A percentile compares a stretch with the other conserved stretches of the same genome.
Conservation (phyloP, 2,888 invertebrate species). For the Meiosimyza platycephala region DNA sequence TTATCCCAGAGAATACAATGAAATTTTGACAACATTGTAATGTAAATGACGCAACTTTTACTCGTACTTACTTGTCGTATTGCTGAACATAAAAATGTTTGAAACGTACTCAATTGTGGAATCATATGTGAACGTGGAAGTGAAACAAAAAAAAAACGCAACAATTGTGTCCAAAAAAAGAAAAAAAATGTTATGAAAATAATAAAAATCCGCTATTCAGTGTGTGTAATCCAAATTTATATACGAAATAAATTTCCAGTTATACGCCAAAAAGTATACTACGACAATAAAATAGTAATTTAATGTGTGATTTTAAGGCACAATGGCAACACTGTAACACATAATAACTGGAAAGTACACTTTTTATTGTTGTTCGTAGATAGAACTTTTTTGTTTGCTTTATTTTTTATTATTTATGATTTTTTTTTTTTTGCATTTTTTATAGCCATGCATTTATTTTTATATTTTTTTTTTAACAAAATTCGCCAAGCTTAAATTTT, state of each 20-base stretch:
- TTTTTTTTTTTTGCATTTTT: conserved; percentile 6
- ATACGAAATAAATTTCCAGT: background rate
- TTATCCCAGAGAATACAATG: no score
- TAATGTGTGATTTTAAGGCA: background rate
- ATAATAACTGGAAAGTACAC: background rate
- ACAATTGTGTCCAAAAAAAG: no score
- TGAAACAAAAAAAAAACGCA: no score
- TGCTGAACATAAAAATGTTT: no score
- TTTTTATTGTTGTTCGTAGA: background rate
- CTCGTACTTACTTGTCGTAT: no score
- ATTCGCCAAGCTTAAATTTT: background rate
- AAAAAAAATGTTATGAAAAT: no score
- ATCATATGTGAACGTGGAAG: no score
- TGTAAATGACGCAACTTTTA: background rate
- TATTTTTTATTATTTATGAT: background rate
- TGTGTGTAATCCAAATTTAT: conserved; percentile 1
- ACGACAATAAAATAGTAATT: background rate
- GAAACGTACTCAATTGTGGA: no score
- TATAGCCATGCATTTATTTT: conserved; percentile 13
- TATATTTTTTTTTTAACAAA: conserved; percentile 8
- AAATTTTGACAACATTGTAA: conserved; percentile 1
- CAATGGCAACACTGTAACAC: background rate
- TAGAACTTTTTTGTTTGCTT: no score
- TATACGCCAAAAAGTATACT: background rate
- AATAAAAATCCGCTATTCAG: background rate